Evolutionary conservation across 2,797 vertebrate species (phyloP).

Genomic region (Mormyrops boulengeri): DNA sequence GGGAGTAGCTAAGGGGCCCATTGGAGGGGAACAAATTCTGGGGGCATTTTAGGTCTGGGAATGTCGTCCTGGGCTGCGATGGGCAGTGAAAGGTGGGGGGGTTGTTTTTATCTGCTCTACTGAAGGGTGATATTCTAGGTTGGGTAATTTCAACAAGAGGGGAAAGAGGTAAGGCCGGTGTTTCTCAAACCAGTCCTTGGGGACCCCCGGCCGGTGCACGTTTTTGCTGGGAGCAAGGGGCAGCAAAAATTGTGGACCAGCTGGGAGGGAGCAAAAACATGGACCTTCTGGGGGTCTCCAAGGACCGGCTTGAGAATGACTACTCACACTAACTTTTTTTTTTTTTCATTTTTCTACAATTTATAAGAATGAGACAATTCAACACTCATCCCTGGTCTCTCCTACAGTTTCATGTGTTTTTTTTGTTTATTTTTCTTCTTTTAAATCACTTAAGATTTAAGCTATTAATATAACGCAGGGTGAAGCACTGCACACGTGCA

Average conservation of each 20-base stretch:
- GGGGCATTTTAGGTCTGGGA: not conserved
- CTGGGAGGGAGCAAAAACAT: not conserved
- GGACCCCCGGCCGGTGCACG: not conserved
- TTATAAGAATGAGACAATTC: not conserved
- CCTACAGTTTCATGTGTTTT: not conserved
- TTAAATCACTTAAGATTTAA: not conserved
- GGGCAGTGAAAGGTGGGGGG: too few species aligned
- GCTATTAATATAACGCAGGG: not conserved
- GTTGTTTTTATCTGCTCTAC: conserved; percentile 47
- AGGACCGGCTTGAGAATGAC: not conserved
- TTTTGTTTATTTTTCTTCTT: not conserved
- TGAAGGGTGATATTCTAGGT: conserved; percentile 54
- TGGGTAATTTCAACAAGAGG: conserved; percentile 56
- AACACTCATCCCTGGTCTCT: not conserved
- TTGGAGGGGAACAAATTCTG: not conserved
- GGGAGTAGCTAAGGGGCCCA: not conserved
- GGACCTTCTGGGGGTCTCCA: not conserved
- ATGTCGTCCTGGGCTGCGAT: not conserved
- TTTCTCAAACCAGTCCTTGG: not conserved
- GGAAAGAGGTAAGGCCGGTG: conserved; percentile 19
- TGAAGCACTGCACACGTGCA: not conserved
- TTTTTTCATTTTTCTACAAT: not conserved
- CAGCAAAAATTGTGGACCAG: not conserved
- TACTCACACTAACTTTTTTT: conserved; percentile 40
- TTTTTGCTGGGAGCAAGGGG: not conserved